Evolutionary conservation across 2,113 vertebrate species (phyloP).

Genomic region (Strigops habroptila): DNA sequence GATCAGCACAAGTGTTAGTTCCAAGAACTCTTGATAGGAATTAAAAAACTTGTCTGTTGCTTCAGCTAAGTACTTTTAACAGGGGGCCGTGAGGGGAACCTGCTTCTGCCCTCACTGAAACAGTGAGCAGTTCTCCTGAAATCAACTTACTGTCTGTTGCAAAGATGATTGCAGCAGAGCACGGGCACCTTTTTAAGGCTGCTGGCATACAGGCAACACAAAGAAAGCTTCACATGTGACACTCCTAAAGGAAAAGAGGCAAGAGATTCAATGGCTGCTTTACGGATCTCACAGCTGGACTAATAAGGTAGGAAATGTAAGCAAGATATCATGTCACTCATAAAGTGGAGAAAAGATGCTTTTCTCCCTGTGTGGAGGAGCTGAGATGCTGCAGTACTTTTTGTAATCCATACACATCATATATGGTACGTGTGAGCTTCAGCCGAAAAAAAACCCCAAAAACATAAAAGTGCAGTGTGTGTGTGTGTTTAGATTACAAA

Average conservation of each 20-base stretch:
- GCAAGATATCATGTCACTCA: not conserved
- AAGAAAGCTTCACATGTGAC: not conserved
- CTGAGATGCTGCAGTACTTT: not conserved
- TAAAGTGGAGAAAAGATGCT: not conserved
- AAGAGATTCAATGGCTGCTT: not conserved
- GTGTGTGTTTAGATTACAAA: not conserved
- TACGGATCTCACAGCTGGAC: not conserved
- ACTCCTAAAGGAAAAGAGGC: not conserved
- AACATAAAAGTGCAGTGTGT: not conserved
- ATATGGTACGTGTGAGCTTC: not conserved
- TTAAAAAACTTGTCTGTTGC: not conserved
- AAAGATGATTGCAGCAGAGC: not conserved
- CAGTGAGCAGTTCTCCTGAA: not conserved
- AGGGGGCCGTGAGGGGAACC: not conserved
- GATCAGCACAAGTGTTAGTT: not conserved
- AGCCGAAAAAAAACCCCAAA: not conserved
- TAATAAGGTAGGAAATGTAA: not conserved
- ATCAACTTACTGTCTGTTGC: not conserved
- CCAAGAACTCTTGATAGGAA: not conserved
- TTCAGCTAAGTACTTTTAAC: not conserved
- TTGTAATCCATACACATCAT: not conserved
- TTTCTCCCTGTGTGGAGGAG: not conserved
- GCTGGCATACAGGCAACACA: not conserved
- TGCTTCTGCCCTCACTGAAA: not conserved
- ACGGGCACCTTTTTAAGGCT: not conserved